phyloP scores from a whole-genome alignment of 2,888 invertebrate genomes.

The Oligia strigilis region DNA sequence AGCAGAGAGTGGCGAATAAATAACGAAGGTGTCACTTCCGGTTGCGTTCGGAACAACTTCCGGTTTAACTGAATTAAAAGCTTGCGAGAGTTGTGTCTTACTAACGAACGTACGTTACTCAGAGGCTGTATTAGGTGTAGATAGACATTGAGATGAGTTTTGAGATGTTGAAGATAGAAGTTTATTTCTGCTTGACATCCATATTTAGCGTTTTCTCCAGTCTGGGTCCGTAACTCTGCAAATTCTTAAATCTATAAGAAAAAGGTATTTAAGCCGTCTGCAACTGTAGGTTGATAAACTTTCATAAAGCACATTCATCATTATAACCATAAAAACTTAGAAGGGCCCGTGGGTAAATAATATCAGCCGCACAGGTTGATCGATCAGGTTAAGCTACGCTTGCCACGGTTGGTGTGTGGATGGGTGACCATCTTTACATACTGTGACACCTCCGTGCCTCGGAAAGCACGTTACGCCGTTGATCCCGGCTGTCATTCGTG shows the following conservation, averaged over 20 bases:
- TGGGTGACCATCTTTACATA: too few species aligned
- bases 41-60: conserved; percentile 73
- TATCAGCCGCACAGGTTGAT: too few species aligned
- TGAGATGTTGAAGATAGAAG: conserved; percentile 3
- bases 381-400: too few species aligned
- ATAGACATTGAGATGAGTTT: conserved; percentile 29
- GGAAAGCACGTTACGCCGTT: too few species aligned
- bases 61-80: conserved; percentile 87
- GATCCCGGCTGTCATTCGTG: too few species aligned
- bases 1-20: conserved; percentile 64
- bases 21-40: conserved; percentile 77
- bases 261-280: neutral
- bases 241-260: neutral
- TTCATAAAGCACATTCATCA: too few species aligned
- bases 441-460: too few species aligned
- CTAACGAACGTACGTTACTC: conserved; percentile 82
- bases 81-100: conserved; percentile 81
- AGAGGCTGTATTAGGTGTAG: conserved; percentile 66
- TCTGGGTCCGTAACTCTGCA: neutral
- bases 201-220: neutral
- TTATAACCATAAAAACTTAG: too few species aligned
- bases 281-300: too few species aligned
- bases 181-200: neutral
- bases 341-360: too few species aligned
- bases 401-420: too few species aligned